Conservation (phyloP, 2,113 vertebrate genomes). For the Pelodiscus sinensis region DNA sequence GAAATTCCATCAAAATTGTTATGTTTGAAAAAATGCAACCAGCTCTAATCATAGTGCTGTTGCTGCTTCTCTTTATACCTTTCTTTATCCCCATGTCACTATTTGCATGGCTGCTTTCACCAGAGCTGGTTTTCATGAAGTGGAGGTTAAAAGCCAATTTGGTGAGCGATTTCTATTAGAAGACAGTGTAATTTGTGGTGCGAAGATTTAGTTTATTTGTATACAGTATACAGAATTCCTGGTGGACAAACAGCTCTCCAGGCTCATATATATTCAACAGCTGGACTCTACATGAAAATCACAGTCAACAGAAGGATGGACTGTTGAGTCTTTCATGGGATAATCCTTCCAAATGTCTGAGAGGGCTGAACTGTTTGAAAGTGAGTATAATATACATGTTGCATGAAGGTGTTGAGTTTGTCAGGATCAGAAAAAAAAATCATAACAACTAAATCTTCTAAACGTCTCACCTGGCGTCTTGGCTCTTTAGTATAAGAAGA, state of each 20-base stretch:
- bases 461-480: accelerated
- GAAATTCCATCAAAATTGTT: background rate
- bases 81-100: background rate
- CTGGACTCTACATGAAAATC: conserved; percentile 4
- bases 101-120: background rate
- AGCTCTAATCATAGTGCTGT: background rate
- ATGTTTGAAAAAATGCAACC: conserved; percentile 1
- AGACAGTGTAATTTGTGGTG: background rate
- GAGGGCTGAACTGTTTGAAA: background rate
- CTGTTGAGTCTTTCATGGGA: background rate
- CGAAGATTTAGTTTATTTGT: conserved; percentile 32
- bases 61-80: background rate
- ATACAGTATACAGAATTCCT: conserved; percentile 8
- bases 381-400: background rate
- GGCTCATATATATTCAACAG: background rate
- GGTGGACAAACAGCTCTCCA: background rate
- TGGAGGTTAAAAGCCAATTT: conserved; percentile 33
- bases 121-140: background rate
- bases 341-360: background rate
- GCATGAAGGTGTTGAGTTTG: conserved; percentile 2
- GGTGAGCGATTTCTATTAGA: conserved; percentile 10
- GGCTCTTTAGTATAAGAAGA: background rate
- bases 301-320: background rate
- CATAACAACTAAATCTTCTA: background rate
- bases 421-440: background rate